phyloP scores from a whole-genome alignment of 2,113 vertebrate genomes.

The Poecilia latipinna region DNA sequence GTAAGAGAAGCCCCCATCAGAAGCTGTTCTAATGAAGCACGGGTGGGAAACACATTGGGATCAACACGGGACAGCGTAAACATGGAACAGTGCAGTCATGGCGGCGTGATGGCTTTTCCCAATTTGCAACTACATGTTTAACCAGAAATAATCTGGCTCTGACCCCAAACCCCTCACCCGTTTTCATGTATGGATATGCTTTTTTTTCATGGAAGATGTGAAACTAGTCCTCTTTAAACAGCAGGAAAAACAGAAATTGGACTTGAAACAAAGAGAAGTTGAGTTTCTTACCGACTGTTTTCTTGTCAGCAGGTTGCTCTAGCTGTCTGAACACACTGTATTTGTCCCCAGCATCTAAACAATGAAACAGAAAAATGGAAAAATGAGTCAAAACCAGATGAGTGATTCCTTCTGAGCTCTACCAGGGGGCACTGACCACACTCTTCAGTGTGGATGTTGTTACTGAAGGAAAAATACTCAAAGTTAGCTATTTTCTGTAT shows the following conservation, averaged over 20 bases:
- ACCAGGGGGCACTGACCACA: background rate
- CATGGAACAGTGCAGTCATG: slow-evolving; percentile 24
- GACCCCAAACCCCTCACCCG: background rate
- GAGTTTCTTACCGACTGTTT: slow-evolving; percentile 86
- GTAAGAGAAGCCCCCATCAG: slow-evolving; percentile 83
- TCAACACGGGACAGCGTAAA: slow-evolving; percentile 57
- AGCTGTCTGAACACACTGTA: slow-evolving; percentile 96
- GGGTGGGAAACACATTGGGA: slow-evolving; percentile 75
- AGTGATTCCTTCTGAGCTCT: background rate
- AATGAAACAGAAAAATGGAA: slow-evolving; percentile 38
- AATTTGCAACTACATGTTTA: slow-evolving; percentile 16
- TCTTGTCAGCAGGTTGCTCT: slow-evolving; percentile 87
- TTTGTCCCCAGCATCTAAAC: slow-evolving; percentile 89
- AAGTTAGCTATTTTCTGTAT: background rate
- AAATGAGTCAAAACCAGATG: background rate
- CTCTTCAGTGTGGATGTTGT: too few relatives aligned
- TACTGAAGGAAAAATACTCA: background rate
- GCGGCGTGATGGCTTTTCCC: slow-evolving; percentile 18
- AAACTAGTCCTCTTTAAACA: background rate
- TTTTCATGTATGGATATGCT: background rate
- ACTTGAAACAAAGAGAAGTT: background rate
- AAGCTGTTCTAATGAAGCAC: slow-evolving; percentile 90
- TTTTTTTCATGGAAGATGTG: background rate
- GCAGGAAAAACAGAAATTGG: background rate
- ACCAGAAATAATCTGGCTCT: slow-evolving; percentile 15